These are phyloP conservation scores for Fringilla coelebs DNA, from an alignment of 2,797 vertebrate genomes.

Conservation along the genomic window DNA sequence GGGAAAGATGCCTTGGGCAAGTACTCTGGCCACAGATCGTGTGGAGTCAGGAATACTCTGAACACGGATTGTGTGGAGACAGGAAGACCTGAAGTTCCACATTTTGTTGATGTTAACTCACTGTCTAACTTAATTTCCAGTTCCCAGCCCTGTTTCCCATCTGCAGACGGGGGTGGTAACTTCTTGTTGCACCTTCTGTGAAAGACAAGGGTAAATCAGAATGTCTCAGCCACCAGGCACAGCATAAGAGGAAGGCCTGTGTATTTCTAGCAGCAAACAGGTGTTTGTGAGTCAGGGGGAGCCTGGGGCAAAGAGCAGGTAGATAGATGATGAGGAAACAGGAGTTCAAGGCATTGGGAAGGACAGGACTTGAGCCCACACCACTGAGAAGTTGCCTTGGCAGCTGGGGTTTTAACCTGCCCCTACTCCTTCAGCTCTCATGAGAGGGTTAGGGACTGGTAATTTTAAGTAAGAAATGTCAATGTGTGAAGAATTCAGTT, in stretches of 20 bases:
- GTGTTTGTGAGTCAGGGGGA: neutral
- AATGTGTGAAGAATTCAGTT: neutral
- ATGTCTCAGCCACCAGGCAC: neutral
- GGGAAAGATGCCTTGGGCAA: neutral
- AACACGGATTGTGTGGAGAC: neutral
- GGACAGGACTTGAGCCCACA: neutral
- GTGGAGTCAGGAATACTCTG: neutral
- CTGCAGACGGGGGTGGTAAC: neutral
- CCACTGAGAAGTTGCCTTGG: neutral
- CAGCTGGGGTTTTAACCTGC: neutral
- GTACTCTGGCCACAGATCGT: neutral
- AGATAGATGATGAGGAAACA: neutral
- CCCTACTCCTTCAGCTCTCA: neutral
- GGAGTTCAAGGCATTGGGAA: neutral
- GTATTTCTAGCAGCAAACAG: neutral
- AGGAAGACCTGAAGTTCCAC: neutral
- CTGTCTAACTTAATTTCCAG: neutral
- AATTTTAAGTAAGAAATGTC: neutral
- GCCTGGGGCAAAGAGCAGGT: neutral
- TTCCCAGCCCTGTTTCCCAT: neutral
- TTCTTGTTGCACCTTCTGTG: neutral
- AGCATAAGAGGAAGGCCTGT: rapidly evolving
- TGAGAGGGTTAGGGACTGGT: neutral
- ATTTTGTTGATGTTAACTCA: neutral
- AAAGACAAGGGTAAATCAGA: neutral